phyloP scores from a whole-genome alignment of 37 sponge, comb jelly and placozoan genomes.

The Aplysina aerophoba region DNA sequence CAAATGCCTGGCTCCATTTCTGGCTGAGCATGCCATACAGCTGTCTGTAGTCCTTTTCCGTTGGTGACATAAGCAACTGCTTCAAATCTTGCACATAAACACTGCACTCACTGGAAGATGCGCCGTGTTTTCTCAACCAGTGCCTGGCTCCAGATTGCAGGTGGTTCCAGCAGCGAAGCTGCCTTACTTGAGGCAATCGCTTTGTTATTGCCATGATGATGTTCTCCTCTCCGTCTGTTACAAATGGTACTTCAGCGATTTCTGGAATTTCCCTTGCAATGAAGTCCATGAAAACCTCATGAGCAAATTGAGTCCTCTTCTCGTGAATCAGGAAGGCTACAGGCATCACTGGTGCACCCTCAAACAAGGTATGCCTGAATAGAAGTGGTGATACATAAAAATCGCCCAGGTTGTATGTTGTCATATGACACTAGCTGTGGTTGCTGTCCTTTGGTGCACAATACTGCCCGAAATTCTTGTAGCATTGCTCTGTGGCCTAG shows the following conservation, averaged over 20 bases:
- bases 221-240: conserved; percentile 1
- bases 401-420: conserved; percentile 9
- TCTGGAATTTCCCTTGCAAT: conserved; percentile 1
- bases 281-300: conserved; percentile 14
- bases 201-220: not conserved
- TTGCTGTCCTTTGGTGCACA: not conserved
- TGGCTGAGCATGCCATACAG: not conserved
- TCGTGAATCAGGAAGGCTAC: conserved; percentile 22
- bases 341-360: conserved; percentile 25
- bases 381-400: conserved; percentile 16
- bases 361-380: conserved; percentile 8
- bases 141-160: not conserved
- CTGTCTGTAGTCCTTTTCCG: not conserved
- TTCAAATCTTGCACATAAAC: conserved; percentile 1
- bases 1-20: conserved; percentile 13
- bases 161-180: conserved; percentile 31
- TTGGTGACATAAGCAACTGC: conserved; percentile 1
- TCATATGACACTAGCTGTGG: not conserved
- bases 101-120: not conserved
- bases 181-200: not conserved
- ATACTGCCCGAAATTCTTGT: not conserved
- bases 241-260: not conserved
- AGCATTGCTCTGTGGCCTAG: conserved; percentile 17
- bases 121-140: conserved; percentile 9
- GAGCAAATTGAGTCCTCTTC: not conserved